A percentile compares a stretch with the other conserved stretches of the same genome.
These are phyloP conservation scores for Phortica magna DNA, from an alignment of 2,888 invertebrate species.

Conservation along the genomic window DNA sequence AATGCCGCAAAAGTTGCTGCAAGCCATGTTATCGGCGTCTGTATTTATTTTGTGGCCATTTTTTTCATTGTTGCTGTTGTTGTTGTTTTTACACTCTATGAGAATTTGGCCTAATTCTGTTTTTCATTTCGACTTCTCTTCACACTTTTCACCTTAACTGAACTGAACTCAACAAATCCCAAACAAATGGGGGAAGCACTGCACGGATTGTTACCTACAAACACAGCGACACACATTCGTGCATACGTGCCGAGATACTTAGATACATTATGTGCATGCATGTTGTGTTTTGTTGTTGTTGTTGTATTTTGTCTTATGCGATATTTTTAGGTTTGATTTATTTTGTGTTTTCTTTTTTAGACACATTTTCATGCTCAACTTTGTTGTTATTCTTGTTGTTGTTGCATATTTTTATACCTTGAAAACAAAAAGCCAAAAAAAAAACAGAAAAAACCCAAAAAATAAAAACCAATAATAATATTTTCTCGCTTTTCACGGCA, in stretches of 20 bases:
- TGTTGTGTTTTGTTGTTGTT: not conserved
- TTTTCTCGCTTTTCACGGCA: conserved; percentile 44
- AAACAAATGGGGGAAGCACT: not conserved
- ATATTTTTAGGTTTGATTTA: conserved; percentile 15
- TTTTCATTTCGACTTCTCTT: conserved; percentile 60
- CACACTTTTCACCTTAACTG: not conserved
- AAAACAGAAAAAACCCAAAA: too few relatives aligned
- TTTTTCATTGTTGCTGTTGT: conserved; percentile 10
- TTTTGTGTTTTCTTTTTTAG: conserved; percentile 26
- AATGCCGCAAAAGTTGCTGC: not conserved
- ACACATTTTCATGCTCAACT: conserved; percentile 19
- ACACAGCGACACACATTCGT: not conserved
- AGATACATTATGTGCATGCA: not conserved
- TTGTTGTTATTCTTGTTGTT: conserved; percentile 49
- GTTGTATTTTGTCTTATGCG: not conserved
- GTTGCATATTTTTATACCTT: conserved; percentile 64
- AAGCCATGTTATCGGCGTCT: conserved; percentile 22
- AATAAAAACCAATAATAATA: too few relatives aligned
- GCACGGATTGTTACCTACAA: not conserved
- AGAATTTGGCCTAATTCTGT: conserved; percentile 70
- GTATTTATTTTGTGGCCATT: not conserved
- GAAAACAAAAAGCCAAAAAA: conserved; percentile 41
- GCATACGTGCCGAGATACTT: not conserved
- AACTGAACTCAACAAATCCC: too few relatives aligned
- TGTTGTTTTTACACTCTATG: conserved; percentile 34